Base-by-base conservation (phyloP, 2,888 invertebrate genomes). In the Cerceris ruficornis region DNA sequence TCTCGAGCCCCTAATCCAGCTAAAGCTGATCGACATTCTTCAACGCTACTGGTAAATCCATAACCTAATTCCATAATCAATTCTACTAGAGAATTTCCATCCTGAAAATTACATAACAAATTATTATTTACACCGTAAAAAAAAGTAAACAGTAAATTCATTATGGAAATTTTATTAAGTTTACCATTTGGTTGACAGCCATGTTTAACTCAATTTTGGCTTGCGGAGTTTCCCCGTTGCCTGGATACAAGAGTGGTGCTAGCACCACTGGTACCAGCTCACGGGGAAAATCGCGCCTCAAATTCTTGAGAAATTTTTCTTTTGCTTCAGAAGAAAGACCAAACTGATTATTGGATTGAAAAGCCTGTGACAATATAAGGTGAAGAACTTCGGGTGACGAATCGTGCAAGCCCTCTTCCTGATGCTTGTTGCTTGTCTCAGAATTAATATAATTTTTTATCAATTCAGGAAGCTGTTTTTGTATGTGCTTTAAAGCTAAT, bases 51-150 rank as follows among this genome's bases (percentile, higher is more conserved):
- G 70, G 98, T 98, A 92, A 98, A 98, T 85, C 95, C 94, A 93
- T 97, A 98, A 69, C 99, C 98, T 90, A 98, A 95, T 93, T 99
- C 99, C 91, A 96, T 95, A 89, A 99, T 95, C 90, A 98, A 94
- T 90, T 98, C 98, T 82, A 98, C 96, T 90, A 97, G 93, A 79
- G 96, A 95, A 91, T 95, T 95, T 87, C 96, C 93, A 94, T 94
- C 95, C 95, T 96, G 60, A 66, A 84, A 83, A 17, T 62, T 7
- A 58, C 11, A 69, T 41, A 58, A 58, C 1, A 59, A 41, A 61
- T 58, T n/a, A 28, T 66, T 42, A 8, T 54, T 17, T 46, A 52
- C 55, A 50, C n/a, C 17, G 15, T 17, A 13, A 41, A 57, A 42
- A 15, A 17, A 17, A 46, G 28, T 13, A 69, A 50, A 8, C 28